Evolutionary conservation across 37 sponge, comb jelly and placozoan species (phyloP).

Genomic region (Sycon ciliatum): DNA sequence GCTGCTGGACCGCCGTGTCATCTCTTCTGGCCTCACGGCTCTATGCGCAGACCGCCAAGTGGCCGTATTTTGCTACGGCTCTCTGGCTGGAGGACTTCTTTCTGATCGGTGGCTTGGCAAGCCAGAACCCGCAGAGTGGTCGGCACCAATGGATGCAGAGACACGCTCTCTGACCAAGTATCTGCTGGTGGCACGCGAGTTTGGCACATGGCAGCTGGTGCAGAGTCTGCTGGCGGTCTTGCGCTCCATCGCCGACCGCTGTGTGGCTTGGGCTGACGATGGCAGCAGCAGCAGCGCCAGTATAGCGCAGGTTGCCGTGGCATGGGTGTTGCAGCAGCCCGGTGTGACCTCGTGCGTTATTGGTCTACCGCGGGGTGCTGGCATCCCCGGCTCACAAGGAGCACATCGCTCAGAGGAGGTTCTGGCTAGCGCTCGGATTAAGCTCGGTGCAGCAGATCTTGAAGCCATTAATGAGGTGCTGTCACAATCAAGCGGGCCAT

Average conservation of each 20-base stretch:
- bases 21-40: conserved; percentile 18
- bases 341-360: no score
- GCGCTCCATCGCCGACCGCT: conserved; percentile 32
- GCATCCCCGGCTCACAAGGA: no score
- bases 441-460: conserved; percentile 28
- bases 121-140: conserved; percentile 28
- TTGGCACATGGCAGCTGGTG: conserved; percentile 50
- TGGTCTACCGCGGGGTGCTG: no score
- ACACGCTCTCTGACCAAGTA: conserved; percentile 54
- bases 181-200: conserved; percentile 41
- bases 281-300: no score
- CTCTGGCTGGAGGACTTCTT: conserved; percentile 53
- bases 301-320: no score
- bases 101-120: conserved; percentile 39
- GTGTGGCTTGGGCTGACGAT: no score
- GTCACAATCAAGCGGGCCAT: neutral
- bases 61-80: conserved; percentile 42
- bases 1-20: conserved; percentile 39
- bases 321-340: no score
- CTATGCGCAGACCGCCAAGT: conserved; percentile 31
- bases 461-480: conserved; percentile 26
- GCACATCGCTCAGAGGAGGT: no score
- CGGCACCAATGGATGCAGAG: neutral
- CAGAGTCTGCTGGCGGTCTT: conserved; percentile 44
- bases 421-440: conserved; percentile 11